Evolutionary conservation across 2,888 invertebrate genomes (phyloP).

Genomic region (Tupiocoris notatus): DNA sequence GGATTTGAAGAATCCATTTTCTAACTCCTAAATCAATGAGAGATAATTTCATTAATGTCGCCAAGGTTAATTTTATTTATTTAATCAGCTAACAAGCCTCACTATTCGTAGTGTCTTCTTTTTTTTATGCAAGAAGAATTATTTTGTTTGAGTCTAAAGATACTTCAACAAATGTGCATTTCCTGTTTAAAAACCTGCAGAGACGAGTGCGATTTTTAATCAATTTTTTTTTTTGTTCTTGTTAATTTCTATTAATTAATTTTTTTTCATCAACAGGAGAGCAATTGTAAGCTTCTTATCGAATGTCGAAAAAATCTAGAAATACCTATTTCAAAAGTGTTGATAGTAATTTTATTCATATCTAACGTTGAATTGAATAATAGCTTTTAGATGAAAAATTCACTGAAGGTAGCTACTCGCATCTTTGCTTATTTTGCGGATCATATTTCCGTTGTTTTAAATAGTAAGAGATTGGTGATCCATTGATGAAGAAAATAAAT

Average conservation of each 20-base stretch:
- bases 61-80: background rate
- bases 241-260: too few relatives aligned
- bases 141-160: background rate
- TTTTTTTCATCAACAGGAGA: too few relatives aligned
- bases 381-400: background rate
- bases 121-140: background rate
- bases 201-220: background rate
- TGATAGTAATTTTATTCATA: background rate
- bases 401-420: background rate
- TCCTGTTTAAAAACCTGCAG: background rate
- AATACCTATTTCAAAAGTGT: too few relatives aligned
- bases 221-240: too few relatives aligned
- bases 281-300: background rate
- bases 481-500: too few relatives aligned
- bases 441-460: too few relatives aligned
- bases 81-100: too few relatives aligned
- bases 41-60: background rate
- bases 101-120: too few relatives aligned
- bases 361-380: background rate
- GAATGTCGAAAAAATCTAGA: too few relatives aligned
- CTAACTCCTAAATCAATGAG: background rate
- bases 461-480: too few relatives aligned
- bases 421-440: background rate
- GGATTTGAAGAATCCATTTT: too few relatives aligned
- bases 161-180: background rate